A percentile compares a stretch with the other conserved stretches of the same genome.
Evolutionary conservation across 1,140 invertebrate genomes (phyloP).

Genomic region (Neodiprion lecontei): DNA sequence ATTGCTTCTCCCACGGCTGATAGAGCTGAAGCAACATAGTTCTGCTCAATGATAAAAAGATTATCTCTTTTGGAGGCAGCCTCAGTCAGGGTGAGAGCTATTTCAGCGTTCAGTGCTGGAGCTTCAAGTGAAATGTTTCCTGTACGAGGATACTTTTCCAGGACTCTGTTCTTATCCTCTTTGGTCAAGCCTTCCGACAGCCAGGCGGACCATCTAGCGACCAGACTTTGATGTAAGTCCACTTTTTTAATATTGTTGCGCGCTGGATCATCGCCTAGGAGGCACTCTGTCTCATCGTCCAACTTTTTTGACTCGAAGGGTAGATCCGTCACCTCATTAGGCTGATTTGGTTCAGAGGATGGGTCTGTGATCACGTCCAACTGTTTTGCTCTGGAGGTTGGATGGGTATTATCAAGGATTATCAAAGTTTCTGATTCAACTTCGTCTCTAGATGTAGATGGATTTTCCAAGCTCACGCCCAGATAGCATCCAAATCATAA

Average conservation of each 20-base stretch:
- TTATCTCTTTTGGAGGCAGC: conserved; percentile 18
- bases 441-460: not conserved
- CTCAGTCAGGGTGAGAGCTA: conserved; percentile 16
- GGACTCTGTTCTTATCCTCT: conserved; percentile 8
- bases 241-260: conserved; percentile 5
- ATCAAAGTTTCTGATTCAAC: not conserved
- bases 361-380: not conserved
- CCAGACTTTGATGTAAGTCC: conserved; percentile 12
- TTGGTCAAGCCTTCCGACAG: conserved; percentile 16
- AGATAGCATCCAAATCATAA: conserved; percentile 13
- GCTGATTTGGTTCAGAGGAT: not conserved
- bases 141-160: conserved; percentile 21
- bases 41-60: conserved; percentile 23
- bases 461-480: not conserved
- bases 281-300: conserved; percentile 12
- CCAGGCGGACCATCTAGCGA: conserved; percentile 19
- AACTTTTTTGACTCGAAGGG: not conserved
- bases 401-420: not conserved
- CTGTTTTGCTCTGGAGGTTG: too few species aligned
- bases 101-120: conserved; percentile 18
- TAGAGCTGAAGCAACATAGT: conserved; percentile 25
- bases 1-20: conserved; percentile 22
- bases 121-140: conserved; percentile 20
- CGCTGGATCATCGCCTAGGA: conserved; percentile 14
- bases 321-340: not conserved